Percentiles rank a stretch among this genome's conserved stretches.
These are phyloP conservation scores for Dorcus parallelipipedus DNA, from an alignment of 2,888 invertebrate genomes.

Conservation along the genomic window DNA sequence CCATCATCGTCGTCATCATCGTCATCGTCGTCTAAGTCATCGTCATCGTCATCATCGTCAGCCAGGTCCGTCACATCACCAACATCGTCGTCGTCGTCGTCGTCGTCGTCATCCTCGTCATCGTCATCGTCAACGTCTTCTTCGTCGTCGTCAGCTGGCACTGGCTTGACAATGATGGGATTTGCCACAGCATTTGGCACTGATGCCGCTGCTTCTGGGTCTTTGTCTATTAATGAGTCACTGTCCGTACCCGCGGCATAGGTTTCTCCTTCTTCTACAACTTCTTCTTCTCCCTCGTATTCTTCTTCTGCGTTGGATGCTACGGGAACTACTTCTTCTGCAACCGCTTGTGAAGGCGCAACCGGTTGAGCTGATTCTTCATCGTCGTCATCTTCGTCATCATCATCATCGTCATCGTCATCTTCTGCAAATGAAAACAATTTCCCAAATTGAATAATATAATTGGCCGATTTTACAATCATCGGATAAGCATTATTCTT, in stretches of 20 bases:
- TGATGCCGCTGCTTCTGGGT: slow-evolving; percentile 37
- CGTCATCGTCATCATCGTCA: slow-evolving; percentile 60
- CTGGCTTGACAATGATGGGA: slow-evolving; percentile 37
- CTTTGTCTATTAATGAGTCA: slow-evolving; percentile 38
- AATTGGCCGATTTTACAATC: too few relatives aligned
- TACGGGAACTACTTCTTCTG: slow-evolving; percentile 41
- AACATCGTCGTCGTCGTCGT: slow-evolving; percentile 47
- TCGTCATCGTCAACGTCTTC: slow-evolving; percentile 61
- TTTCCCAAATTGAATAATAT: not conserved
- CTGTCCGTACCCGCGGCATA: slow-evolving; percentile 31
- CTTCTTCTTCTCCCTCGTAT: slow-evolving; percentile 45
- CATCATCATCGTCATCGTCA: slow-evolving; percentile 55
- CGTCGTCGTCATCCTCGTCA: slow-evolving; percentile 61
- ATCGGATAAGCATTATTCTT: too few relatives aligned
- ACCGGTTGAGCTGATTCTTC: slow-evolving; percentile 53
- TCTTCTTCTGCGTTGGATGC: slow-evolving; percentile 43
- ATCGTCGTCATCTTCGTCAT: slow-evolving; percentile 54
- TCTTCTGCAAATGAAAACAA: slow-evolving; percentile 9
- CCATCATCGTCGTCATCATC: slow-evolving; percentile 66
- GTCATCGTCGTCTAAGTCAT: slow-evolving; percentile 63
- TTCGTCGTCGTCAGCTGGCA: slow-evolving; percentile 47
- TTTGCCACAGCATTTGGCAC: slow-evolving; percentile 31
- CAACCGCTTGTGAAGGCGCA: slow-evolving; percentile 38
- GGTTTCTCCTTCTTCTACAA: slow-evolving; percentile 49
- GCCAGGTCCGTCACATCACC: slow-evolving; percentile 47